Base-by-base conservation (phyloP, 2,113 vertebrate genomes). In the Seriola aureovittata region DNA sequence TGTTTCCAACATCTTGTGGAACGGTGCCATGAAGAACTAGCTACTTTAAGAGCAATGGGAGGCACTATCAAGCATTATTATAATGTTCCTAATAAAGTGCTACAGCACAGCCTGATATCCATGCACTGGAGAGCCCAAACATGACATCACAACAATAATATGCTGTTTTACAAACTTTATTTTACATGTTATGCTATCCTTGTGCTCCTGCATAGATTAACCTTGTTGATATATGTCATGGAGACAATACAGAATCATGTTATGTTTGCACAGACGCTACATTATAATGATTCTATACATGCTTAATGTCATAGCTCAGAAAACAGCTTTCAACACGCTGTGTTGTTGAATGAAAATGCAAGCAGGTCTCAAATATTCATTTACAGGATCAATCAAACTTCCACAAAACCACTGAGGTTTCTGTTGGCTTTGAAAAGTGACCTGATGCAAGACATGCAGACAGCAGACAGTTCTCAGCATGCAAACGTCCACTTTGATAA, bases 401-500 rank as follows among this genome's bases (percentile, higher is more conserved):
- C 40, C 16, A 66, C 5, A 59, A 65, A 52, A 34, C 17, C 40
- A 16, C 46, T 44, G 17, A 68, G 0, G 69, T 52, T 4, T 74
- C 17, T 12, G 5, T n/a, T 52, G 8, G 50, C 52, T 85, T 71
- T 66, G 52, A 83, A 17, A 50, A 38, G 25, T 59, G 54, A 12
- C 36, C 12, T 74, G 42, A 71, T 62, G 44, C 34, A 36, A 60
- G 48, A 59, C 1, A 7, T 14, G 3, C 38, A 25, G 25, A 62
- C 9, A n/a, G 14, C 38, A 48, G 42, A 44, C 23, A 50, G 48
- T 78, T 64, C 13, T 44, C 12, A 25, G 8, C 48, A 16, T 32
- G 48, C 13, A 68, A 72, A 77, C 55, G 29, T 60, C 54, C 17
- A 65, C 71, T 86, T 71, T 70, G 34, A 74, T 78, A 42, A 58